A percentile compares a stretch with the other conserved stretches of the same genome.
Conservation (phyloP, 2,888 invertebrate genomes). For the Cactoblastis cactorum region DNA sequence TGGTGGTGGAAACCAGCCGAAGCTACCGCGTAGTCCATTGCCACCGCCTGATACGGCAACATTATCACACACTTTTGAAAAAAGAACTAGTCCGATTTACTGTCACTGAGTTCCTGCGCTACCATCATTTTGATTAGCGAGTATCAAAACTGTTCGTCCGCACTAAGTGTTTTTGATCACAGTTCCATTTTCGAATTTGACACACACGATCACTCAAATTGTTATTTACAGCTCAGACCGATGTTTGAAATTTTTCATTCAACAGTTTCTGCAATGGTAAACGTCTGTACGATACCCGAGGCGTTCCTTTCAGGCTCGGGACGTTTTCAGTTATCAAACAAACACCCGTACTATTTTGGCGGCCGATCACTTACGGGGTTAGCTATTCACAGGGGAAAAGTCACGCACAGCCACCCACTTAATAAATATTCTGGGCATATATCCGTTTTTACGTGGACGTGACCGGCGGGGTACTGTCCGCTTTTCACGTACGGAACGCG, state of each 20-base stretch:
- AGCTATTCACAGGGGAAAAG: constrained; percentile 75
- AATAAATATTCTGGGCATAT: constrained; percentile 82
- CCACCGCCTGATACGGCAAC: constrained; percentile 93
- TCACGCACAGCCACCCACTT: constrained; percentile 79
- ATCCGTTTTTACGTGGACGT: constrained; percentile 80
- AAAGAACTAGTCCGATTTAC: constrained; percentile 36
- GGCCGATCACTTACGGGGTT: constrained; percentile 65
- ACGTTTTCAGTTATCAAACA: constrained; percentile 68
- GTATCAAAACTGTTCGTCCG: constrained; percentile 24
- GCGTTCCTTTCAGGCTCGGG: constrained; percentile 33
- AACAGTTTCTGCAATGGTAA: background rate
- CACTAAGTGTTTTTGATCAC: constrained; percentile 28
- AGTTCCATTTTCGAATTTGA: constrained; percentile 36
- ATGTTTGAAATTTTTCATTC: background rate
- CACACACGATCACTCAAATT: constrained; percentile 28
- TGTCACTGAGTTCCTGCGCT: constrained; percentile 45
- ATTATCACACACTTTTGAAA: constrained; percentile 69
- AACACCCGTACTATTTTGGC: constrained; percentile 63
- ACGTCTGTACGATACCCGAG: constrained; percentile 13
- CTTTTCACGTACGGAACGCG: constrained; percentile 79
- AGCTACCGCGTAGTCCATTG: constrained; percentile 89
- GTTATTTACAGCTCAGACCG: constrained; percentile 6
- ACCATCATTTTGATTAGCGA: constrained; percentile 36
- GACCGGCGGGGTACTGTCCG: constrained; percentile 74
- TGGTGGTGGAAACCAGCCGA: constrained; percentile 75